Evolutionary conservation across 1,140 invertebrate species (phyloP), one percentile per base, ranked within the genome.

Genomic region (Andricus grossulariae): DNA sequence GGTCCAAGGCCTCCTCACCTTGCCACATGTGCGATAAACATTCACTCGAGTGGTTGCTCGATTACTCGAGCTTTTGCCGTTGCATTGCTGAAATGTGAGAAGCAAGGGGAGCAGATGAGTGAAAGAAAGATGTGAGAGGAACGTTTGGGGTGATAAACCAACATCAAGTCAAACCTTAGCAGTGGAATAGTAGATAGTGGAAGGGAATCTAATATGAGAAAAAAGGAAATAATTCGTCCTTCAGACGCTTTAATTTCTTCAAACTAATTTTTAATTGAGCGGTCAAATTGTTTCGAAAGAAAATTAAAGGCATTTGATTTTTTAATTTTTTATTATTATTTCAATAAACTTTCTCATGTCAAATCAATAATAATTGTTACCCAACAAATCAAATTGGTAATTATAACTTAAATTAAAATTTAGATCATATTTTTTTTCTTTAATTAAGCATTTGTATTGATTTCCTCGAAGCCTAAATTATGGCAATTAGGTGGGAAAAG

Each of bases 31-130:
- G 60, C 39, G 60, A 66, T 66, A 66, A 66, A 39, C 60, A 66
- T 39, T 16, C 60, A n/a, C 32, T 66, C 25, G 32, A 66, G 60
- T 66, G 60, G 60, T 13, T 66, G 60, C 60, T 66, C 60, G 60
- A 66, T 66, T 66, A 32, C 60, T 66, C 60, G 8, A 15, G 13
- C 60, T 66, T 66, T 66, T 66, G 32, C 32, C 25, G 15, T 39
- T n/a, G 57, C 57, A 66, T 66, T 39, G 60, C 60, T 66, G 60
- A 66, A 66, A 66, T 66, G 16, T 66, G 60, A 66, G 60, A 66
- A 32, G 25, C 60, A 39, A 66, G 25, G 60, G 60, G 25, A 66
- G n/a, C 60, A 39, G 60, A 66, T 66, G 60, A 66, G 60, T 66
- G 60, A 66, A 66, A 66, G 60, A 66, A 66, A 66, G 60, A 66